A percentile compares a stretch with the other conserved stretches of the same genome.
These are phyloP conservation scores for Furcifer pardalis DNA, from an alignment of 2,797 vertebrate genomes.

Conservation along the genomic window DNA sequence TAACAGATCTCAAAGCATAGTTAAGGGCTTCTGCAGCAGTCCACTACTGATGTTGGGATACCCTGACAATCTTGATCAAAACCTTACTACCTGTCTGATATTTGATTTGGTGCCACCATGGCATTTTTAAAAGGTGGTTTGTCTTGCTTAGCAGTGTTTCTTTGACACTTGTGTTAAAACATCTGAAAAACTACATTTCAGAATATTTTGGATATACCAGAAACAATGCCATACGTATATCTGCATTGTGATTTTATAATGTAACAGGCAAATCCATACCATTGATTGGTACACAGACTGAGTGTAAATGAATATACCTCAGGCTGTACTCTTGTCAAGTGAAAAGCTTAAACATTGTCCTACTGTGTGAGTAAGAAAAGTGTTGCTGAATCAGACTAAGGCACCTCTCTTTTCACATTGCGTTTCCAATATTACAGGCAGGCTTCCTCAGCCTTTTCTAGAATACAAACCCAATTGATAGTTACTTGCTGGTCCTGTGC, in stretches of 20 bases:
- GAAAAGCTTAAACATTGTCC: neutral
- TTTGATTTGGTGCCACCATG: neutral
- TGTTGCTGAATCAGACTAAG: neutral
- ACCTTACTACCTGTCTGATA: neutral
- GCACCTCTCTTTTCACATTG: neutral
- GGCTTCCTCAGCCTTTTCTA: no score
- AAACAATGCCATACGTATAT: slow-evolving; percentile 27
- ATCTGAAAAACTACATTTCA: slow-evolving; percentile 45
- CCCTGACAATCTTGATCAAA: no score
- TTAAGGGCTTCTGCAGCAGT: neutral
- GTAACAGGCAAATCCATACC: no score
- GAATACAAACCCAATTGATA: neutral
- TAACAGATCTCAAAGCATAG: neutral
- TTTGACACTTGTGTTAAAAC: slow-evolving; percentile 9
- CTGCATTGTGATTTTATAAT: no score
- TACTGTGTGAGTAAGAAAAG: neutral
- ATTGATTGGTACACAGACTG: no score
- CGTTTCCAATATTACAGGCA: neutral
- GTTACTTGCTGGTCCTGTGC: neutral
- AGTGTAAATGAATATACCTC: neutral
- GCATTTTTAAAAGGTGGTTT: neutral
- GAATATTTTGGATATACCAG: slow-evolving; percentile 56
- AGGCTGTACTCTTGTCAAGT: neutral
- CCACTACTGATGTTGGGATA: neutral
- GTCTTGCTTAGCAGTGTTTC: neutral